Conservation (phyloP, 2,113 vertebrate genomes). For the Dicerorhinus sumatrensis region DNA sequence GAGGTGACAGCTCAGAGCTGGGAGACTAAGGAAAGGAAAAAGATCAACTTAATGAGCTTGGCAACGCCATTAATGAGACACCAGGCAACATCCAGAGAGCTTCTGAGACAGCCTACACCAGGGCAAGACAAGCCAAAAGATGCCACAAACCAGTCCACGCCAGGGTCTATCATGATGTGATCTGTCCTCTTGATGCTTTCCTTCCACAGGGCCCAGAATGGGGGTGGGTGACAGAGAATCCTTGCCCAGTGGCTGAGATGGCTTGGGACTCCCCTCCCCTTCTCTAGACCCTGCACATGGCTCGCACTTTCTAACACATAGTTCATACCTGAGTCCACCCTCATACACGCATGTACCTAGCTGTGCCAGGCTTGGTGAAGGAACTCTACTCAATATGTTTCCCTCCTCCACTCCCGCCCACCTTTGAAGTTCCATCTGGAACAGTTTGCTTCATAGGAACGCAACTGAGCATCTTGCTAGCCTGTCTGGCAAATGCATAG, state of each 20-base stretch:
- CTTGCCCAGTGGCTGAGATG: fast-evolving
- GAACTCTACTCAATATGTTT: background rate
- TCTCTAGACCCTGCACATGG: background rate
- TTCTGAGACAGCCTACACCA: slow-evolving; percentile 51
- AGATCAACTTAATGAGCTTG: slow-evolving; percentile 84
- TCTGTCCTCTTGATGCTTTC: slow-evolving; percentile 27
- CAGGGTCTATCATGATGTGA: background rate
- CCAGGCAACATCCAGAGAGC: slow-evolving; percentile 68
- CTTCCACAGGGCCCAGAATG: background rate
- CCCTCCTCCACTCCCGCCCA: background rate
- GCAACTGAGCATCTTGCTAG: background rate
- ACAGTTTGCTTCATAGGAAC: background rate
- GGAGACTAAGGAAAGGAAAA: slow-evolving; percentile 77
- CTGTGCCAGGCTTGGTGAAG: background rate
- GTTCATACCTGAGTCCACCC: background rate
- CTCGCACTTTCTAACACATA: background rate
- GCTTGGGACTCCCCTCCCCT: background rate
- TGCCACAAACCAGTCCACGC: slow-evolving; percentile 1
- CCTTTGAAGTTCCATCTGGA: slow-evolving; percentile 27
- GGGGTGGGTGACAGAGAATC: background rate
- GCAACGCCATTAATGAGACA: slow-evolving; percentile 81
- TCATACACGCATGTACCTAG: background rate
- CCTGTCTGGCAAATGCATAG: slow-evolving; percentile 24
- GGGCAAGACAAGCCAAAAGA: background rate
- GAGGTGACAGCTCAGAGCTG: slow-evolving; percentile 61